Evolutionary conservation across 2,797 vertebrate species (phyloP).

Genomic region (Neosalanx taihuensis): DNA sequence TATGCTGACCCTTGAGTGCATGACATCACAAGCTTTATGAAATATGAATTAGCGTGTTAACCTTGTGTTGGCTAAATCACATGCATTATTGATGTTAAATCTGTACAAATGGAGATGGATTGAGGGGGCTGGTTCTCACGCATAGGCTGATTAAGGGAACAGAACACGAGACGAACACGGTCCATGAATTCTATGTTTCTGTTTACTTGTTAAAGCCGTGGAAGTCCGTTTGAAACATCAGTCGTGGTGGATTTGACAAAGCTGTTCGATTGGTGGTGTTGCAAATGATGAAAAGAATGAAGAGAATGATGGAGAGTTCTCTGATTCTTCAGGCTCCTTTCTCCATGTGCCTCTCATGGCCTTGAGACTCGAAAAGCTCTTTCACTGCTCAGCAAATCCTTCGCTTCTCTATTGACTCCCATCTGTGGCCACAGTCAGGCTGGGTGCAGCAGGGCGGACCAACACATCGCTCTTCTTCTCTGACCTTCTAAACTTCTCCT

Average conservation of each 20-base stretch:
- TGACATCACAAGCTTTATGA: constrained; percentile 4
- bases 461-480: constrained; percentile 63
- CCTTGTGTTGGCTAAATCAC: neutral
- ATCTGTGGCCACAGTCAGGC: constrained; percentile 64
- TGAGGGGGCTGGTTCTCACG: neutral
- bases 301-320: constrained; percentile 35
- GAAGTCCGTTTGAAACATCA: neutral
- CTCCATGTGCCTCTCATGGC: constrained; percentile 45
- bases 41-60: constrained; percentile 19
- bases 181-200: neutral
- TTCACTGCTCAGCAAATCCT: constrained; percentile 59
- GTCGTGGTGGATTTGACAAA: no score
- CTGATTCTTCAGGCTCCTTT: constrained; percentile 45
- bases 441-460: constrained; percentile 51
- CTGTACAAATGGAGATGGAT: neutral
- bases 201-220: neutral
- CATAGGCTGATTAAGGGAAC: neutral
- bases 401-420: constrained; percentile 60
- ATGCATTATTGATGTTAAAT: constrained; percentile 28
- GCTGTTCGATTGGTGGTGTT: neutral
- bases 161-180: neutral
- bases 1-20: neutral
- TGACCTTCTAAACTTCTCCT: constrained; percentile 61
- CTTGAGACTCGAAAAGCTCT: constrained; percentile 55
- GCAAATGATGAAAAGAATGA: constrained; percentile 30